Evolutionary conservation across 2,113 vertebrate species (phyloP).

Genomic region (Caloenas nicobarica): DNA sequence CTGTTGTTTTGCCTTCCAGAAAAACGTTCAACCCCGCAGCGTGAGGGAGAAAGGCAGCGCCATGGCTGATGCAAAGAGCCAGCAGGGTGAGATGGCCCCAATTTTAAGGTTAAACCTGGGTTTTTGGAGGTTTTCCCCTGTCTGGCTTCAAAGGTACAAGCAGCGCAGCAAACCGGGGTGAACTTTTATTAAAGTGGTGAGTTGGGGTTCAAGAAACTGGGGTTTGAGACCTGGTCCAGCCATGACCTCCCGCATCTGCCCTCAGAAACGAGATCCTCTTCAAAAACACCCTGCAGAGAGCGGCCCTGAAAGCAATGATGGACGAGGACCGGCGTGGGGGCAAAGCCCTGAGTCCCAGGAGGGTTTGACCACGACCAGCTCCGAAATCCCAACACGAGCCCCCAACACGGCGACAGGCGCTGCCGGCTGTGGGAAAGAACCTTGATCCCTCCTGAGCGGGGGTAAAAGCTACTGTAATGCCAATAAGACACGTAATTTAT

Average conservation of each 20-base stretch:
- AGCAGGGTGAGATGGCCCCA: background rate
- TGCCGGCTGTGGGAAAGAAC: background rate
- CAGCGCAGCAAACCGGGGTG: fast-evolving
- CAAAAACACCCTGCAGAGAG: background rate
- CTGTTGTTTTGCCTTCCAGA: background rate
- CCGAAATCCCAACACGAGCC: background rate
- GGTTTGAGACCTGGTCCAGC: background rate
- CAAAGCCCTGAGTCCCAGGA: background rate
- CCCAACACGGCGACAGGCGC: background rate
- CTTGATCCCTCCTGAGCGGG: background rate
- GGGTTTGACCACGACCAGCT: background rate
- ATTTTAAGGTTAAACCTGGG: background rate
- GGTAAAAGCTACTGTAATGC: background rate
- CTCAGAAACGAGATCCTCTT: background rate
- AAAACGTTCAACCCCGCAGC: fast-evolving
- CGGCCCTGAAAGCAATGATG: background rate
- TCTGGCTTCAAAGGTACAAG: background rate
- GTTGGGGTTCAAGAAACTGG: too few relatives aligned
- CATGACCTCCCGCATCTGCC: background rate
- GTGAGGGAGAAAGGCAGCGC: too few relatives aligned
- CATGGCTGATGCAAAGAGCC: background rate
- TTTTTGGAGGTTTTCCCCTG: background rate
- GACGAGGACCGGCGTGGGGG: background rate
- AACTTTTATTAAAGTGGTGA: background rate
- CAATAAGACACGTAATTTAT: background rate